Percentiles rank a stretch among this genome's conserved stretches.
Conservation (phyloP, 2,113 vertebrate genomes). For the Gavia stellata region DNA sequence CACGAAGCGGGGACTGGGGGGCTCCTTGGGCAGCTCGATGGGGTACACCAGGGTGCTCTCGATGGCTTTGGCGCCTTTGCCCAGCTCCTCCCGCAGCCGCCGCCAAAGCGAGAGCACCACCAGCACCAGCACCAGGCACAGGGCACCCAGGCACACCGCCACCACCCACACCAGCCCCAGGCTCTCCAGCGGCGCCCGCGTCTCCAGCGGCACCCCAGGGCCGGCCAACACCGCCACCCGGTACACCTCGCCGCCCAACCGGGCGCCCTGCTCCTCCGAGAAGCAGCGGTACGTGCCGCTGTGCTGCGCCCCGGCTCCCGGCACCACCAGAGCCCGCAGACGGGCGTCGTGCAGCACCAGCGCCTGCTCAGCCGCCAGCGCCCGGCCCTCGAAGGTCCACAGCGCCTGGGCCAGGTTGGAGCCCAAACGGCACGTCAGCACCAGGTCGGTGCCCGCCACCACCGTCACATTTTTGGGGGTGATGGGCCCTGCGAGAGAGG, state of each 20-base stretch:
- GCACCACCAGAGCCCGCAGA: slow-evolving; percentile 83
- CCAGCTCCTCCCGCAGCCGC: slow-evolving; percentile 84
- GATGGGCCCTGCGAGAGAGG: slow-evolving; percentile 69
- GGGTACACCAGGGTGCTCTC: slow-evolving; percentile 94
- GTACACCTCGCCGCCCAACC: slow-evolving; percentile 82
- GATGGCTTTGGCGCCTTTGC: slow-evolving; percentile 83
- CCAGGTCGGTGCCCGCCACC: slow-evolving; percentile 87
- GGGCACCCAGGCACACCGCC: slow-evolving; percentile 85
- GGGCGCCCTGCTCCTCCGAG: slow-evolving; percentile 84
- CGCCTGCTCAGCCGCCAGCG: slow-evolving; percentile 68
- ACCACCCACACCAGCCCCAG: slow-evolving; percentile 90
- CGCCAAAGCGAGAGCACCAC: slow-evolving; percentile 85
- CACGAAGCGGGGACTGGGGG: slow-evolving; percentile 80
- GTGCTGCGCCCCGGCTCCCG: slow-evolving; percentile 74
- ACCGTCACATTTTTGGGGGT: slow-evolving; percentile 84
- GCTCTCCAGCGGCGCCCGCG: slow-evolving; percentile 83
- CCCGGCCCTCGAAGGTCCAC: slow-evolving; percentile 86
- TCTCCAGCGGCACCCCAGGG: slow-evolving; percentile 81
- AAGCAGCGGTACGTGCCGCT: slow-evolving; percentile 85
- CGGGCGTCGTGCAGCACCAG: slow-evolving; percentile 75
- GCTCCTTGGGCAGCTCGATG: slow-evolving; percentile 90
- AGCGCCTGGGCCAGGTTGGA: slow-evolving; percentile 88
- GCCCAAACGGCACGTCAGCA: slow-evolving; percentile 88
- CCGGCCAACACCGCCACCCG: slow-evolving; percentile 81
- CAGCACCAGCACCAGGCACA: slow-evolving; percentile 83